Evolutionary conservation across 2,888 invertebrate genomes (phyloP).

Genomic region (Hypomecis punctinalis): DNA sequence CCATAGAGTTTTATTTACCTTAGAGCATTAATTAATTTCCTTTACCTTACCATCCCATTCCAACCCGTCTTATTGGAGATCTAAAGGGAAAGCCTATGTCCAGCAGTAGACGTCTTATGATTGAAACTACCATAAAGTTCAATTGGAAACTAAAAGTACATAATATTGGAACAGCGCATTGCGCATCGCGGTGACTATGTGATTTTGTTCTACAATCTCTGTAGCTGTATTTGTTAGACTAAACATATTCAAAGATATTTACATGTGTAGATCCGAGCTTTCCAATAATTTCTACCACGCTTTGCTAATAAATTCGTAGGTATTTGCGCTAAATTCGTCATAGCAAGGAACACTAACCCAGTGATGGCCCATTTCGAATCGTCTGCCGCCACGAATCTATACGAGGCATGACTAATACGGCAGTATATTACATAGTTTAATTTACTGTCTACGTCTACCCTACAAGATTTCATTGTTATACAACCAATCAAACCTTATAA

Average conservation of each 20-base stretch:
- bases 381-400: slow-evolving; percentile 5
- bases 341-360: background rate
- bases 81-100: too few relatives aligned
- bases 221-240: too few relatives aligned
- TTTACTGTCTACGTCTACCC: background rate
- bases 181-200: too few relatives aligned
- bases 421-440: slow-evolving; percentile 4
- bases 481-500: background rate
- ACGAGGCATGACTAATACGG: slow-evolving; percentile 1
- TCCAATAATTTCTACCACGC: background rate
- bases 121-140: too few relatives aligned
- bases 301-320: background rate
- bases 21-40: too few relatives aligned
- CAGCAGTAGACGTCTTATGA: too few relatives aligned
- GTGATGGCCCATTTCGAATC: slow-evolving; percentile 3
- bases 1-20: background rate
- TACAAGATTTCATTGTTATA: background rate
- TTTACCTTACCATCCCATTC: too few relatives aligned
- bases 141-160: too few relatives aligned
- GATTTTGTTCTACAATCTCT: too few relatives aligned
- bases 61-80: too few relatives aligned
- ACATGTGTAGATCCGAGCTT: background rate
- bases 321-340: slow-evolving; percentile 1
- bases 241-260: too few relatives aligned
- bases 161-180: too few relatives aligned